Percentiles rank a stretch among this genome's conserved stretches.
Evolutionary conservation across 2,888 invertebrate genomes (phyloP).

Genomic region (Chrysopilus asiliformis): DNA sequence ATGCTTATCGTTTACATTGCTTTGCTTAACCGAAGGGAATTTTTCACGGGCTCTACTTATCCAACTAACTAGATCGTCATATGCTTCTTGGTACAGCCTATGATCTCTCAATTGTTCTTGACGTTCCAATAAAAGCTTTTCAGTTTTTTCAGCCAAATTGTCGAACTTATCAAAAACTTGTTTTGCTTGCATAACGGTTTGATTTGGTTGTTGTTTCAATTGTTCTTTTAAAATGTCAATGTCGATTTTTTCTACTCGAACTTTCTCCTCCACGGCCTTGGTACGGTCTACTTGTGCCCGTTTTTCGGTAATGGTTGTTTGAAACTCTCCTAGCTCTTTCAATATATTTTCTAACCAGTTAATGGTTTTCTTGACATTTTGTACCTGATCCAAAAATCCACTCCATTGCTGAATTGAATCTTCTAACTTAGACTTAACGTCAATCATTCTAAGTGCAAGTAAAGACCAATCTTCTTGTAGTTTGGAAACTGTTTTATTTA

Average conservation of each 20-base stretch:
- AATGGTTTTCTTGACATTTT: conserved; percentile 69
- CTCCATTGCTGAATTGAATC: conserved; percentile 87
- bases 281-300: conserved; percentile 72
- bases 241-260: conserved; percentile 78
- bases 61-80: conserved; percentile 82
- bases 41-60: conserved; percentile 76
- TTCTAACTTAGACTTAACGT: conserved; percentile 75
- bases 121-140: conserved; percentile 59
- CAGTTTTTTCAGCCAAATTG: conserved; percentile 58
- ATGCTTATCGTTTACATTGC: conserved; percentile 70
- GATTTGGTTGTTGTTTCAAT: conserved; percentile 73
- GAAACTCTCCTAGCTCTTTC: conserved; percentile 58
- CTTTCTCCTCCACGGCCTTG: conserved; percentile 75
- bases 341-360: conserved; percentile 62
- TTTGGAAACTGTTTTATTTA: conserved; percentile 67
- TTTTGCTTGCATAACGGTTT: conserved; percentile 71
- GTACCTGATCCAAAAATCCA: conserved; percentile 77
- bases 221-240: conserved; percentile 80
- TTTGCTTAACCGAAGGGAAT: conserved; percentile 73
- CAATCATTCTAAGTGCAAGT: conserved; percentile 74
- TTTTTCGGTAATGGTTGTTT: conserved; percentile 75
- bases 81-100: conserved; percentile 77
- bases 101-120: conserved; percentile 83
- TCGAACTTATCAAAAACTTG: conserved; percentile 76
- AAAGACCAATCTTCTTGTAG: conserved; percentile 86